Evolutionary conservation across 2,888 invertebrate genomes (phyloP), one percentile per base, ranked within the genome.

Genomic region (Invenusta paracnida): DNA sequence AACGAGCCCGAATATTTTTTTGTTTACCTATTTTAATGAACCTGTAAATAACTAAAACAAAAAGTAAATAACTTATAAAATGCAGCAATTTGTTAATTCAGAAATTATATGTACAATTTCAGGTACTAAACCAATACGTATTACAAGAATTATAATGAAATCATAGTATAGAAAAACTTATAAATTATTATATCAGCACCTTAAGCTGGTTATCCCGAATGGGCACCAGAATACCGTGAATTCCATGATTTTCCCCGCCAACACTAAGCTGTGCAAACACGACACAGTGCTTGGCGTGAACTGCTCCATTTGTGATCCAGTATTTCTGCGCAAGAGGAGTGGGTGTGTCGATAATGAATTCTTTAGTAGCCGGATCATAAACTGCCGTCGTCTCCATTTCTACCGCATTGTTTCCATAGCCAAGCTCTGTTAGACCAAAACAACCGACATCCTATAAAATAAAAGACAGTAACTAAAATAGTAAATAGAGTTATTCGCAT

Each of bases 231-330:
- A 89, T 83, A 0, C 87, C 88, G 31, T 89, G 88, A 67, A 89
- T 86, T 83, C 85, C 85, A 30, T 67, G 30, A 67, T 86, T 29
- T 31, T 86, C 29, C 0, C 85, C 85, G 87, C 87, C 0, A 88
- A 83, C 67, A 73, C 66, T 79, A 1, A 88, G 85, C 84, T 89
- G 88, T 2, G 88, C 88, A 82, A 89, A 89, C 11, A 89, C 89
- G 13, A 89, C 86, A 83, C 88, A 88, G 83, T 89, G 88, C 83
- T 89, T 88, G 73, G 89, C 89, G 85, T 89, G 89, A 5, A 88
- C 86, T n/a, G 89, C 89, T 23, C 89, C 89, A 31, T 89, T 89
- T 0, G 89, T 89, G 83, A 89, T 89, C 88, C 89, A 89, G 84
- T 88, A 89, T 81, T 89, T 89, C 87, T 89, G 89, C 5, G 88